These are phyloP conservation scores for Cyprinodon brontotheroides DNA, from an alignment of 2,113 vertebrate genomes.

Conservation along the genomic window DNA sequence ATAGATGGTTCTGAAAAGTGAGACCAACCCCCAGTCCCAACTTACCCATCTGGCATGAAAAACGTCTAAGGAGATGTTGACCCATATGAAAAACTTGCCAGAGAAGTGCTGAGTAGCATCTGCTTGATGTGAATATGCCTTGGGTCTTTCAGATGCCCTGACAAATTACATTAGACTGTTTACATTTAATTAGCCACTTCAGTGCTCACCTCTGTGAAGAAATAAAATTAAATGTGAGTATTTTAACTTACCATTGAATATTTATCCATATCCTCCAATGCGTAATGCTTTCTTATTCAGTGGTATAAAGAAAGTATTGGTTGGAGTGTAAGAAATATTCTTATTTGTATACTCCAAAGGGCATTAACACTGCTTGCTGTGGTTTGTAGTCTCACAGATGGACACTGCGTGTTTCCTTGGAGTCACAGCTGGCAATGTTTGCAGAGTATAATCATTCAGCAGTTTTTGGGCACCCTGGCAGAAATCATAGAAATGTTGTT, in stretches of 20 bases:
- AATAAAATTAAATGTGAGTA: constrained; percentile 38
- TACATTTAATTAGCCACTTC: constrained; percentile 83
- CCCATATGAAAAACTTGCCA: constrained; percentile 75
- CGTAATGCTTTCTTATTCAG: background rate
- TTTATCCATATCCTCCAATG: background rate
- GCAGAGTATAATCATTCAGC: constrained; percentile 33
- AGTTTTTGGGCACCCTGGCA: constrained; percentile 29
- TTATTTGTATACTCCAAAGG: constrained; percentile 14
- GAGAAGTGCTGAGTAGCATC: constrained; percentile 82
- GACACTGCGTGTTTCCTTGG: constrained; percentile 36
- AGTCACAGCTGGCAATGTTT: constrained; percentile 54
- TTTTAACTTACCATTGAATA: constrained; percentile 33
- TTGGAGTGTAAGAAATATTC: background rate
- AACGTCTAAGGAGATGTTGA: constrained; percentile 74
- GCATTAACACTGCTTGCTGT: constrained; percentile 25
- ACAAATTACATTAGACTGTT: constrained; percentile 81
- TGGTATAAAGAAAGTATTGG: constrained; percentile 6
- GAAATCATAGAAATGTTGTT: constrained; percentile 39
- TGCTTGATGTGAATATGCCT: constrained; percentile 75
- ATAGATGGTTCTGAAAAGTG: constrained; percentile 62
- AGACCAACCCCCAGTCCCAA: constrained; percentile 46
- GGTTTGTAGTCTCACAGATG: constrained; percentile 45
- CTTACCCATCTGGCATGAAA: constrained; percentile 72
- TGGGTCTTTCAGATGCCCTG: constrained; percentile 78
- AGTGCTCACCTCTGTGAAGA: constrained; percentile 64